Percentiles rank a stretch among this genome's conserved stretches.
Evolutionary conservation across 2,113 vertebrate genomes (phyloP).

Genomic region (Pachycephala philippinensis): DNA sequence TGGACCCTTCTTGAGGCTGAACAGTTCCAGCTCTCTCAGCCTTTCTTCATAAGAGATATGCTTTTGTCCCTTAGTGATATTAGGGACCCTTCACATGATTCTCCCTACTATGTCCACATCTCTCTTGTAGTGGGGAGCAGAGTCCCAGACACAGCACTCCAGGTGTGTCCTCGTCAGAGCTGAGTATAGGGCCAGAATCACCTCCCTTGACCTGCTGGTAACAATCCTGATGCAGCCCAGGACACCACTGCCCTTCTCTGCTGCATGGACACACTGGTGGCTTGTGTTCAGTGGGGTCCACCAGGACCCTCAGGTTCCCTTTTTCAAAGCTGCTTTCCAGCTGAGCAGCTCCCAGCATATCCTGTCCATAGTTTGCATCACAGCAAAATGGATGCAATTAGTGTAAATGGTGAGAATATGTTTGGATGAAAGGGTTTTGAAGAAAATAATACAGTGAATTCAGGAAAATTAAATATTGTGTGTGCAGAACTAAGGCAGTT

Average conservation of each 20-base stretch:
- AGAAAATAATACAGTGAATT: not conserved
- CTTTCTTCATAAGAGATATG: not conserved
- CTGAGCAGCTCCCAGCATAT: not conserved
- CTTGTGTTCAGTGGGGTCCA: not conserved
- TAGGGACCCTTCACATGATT: not conserved
- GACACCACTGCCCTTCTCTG: not conserved
- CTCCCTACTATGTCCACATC: not conserved
- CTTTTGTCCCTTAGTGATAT: not conserved
- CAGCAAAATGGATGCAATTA: not conserved
- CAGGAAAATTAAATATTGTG: not conserved
- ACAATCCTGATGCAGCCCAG: not conserved
- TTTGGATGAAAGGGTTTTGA: not conserved
- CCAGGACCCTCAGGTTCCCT: not conserved
- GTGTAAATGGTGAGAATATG: not conserved
- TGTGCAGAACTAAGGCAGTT: not conserved
- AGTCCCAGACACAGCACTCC: not conserved
- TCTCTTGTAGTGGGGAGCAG: not conserved
- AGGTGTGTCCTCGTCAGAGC: not conserved
- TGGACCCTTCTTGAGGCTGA: not conserved
- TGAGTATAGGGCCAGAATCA: not conserved
- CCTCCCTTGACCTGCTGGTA: not conserved
- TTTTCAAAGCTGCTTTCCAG: not conserved
- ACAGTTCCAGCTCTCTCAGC: not conserved
- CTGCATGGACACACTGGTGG: not conserved
- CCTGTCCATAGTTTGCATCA: not conserved